Evolutionary conservation across 1,140 invertebrate species (phyloP), one percentile per base, ranked within the genome.

Genomic region (Choristoneura fumiferana): DNA sequence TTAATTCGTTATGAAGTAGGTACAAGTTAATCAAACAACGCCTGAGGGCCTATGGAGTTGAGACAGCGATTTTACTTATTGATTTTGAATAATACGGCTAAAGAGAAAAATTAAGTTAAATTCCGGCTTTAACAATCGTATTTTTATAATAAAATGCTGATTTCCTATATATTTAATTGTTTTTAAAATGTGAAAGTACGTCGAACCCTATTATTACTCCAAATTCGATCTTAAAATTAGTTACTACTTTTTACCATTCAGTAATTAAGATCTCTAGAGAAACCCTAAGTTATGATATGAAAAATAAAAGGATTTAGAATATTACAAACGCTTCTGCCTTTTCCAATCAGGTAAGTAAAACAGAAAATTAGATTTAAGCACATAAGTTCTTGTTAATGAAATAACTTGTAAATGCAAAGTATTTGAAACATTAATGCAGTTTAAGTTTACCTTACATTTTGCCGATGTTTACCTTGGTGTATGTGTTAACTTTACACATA

Each of bases 41-140:
- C 43, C 18, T 49, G 17, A 22, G n/a, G 1, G 43, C 12, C 10
- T 29, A 22, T 13, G 43, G 43, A 49, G 18, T 49, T 49, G 43
- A 49, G 43, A 49, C 43, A 49, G 43, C 43, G 18, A 49, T 49
- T 49, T 49, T 49, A 49, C 43, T 49, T 49, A 49, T 49, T 49
- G 43, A 49, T 49, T 49, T 49, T 49, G 18, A 49, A 49, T 49
- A 49, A 49, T 49, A 49, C 22, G 43, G n/a, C 43, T 49, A 10
- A 33, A 49, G 22, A 18, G 18, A 49, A 49, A n/a, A 49, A 49
- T 49, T 49, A 49, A 49, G n/a, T 33, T 12, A 49, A 49, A 49
- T 33, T 49, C 18, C 43, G 3, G 22, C n/a, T n/a, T 22, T 14
- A 49, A 10, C 29, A 12, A 10, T 18, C 10, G 8, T 6, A 33